Evolutionary conservation across 2,888 invertebrate species (phyloP).

Genomic region (Nycteola revayana): DNA sequence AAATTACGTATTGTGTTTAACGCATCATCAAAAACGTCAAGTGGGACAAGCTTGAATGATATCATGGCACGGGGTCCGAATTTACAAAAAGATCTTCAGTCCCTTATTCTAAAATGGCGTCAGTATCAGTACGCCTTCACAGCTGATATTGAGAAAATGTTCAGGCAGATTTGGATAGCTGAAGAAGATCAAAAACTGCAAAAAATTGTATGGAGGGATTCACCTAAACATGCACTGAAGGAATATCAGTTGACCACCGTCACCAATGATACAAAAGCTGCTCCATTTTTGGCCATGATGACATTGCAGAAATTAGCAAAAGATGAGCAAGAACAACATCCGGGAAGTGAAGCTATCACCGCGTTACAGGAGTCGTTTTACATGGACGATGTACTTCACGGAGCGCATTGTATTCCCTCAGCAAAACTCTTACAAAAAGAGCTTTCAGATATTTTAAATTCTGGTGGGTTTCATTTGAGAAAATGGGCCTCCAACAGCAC

Average conservation of each 20-base stretch:
- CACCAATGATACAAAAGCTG: not conserved
- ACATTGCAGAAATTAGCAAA: not conserved
- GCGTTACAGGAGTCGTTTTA: not conserved
- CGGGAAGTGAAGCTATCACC: not conserved
- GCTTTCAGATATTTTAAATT: not conserved
- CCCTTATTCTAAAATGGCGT: too few relatives aligned
- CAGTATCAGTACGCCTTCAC: not conserved
- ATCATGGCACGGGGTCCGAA: too few relatives aligned
- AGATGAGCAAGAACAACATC: not conserved
- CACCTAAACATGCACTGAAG: not conserved
- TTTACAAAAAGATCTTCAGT: too few relatives aligned
- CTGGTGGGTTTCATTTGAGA: not conserved
- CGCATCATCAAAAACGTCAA: too few relatives aligned
- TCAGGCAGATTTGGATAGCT: not conserved
- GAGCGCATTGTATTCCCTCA: not conserved
- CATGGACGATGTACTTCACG: not conserved
- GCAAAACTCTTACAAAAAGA: not conserved
- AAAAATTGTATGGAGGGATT: not conserved
- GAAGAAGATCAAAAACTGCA: not conserved
- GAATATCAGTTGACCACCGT: not conserved
- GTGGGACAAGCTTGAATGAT: too few relatives aligned
- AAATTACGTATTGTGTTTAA: too few relatives aligned
- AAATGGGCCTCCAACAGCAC: not conserved
- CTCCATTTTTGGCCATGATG: not conserved
- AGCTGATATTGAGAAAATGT: not conserved